Conservation (phyloP, 2,888 invertebrate species). For the Drosophila tanythrix region DNA sequence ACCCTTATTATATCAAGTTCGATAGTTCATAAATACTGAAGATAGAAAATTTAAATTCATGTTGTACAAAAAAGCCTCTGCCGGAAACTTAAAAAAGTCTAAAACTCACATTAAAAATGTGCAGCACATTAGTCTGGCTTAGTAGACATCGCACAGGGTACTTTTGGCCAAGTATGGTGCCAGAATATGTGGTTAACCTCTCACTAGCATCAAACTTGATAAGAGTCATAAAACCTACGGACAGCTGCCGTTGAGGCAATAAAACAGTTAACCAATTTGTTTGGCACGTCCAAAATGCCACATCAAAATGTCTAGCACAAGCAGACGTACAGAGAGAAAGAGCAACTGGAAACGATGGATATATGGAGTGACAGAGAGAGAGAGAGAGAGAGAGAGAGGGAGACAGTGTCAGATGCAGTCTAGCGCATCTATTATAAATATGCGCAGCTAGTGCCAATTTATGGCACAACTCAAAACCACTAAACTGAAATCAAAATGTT, state of each 20-base stretch:
- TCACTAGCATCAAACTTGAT: neutral
- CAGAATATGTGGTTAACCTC: neutral
- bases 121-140: neutral
- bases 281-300: conserved; percentile 35
- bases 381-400: neutral
- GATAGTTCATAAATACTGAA: neutral
- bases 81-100: neutral
- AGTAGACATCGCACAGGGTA: neutral
- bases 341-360: neutral
- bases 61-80: neutral
- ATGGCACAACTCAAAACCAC: conserved; percentile 56
- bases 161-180: neutral
- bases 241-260: conserved; percentile 32
- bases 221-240: conserved; percentile 23
- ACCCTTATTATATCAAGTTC: neutral
- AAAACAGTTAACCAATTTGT: conserved; percentile 51
- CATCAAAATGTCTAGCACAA: conserved; percentile 35
- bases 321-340: neutral
- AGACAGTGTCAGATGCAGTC: neutral
- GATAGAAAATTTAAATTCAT: neutral
- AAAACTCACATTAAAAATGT: neutral
- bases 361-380: neutral
- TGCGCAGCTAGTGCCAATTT: conserved; percentile 53
- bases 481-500: conserved; percentile 61
- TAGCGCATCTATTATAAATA: conserved; percentile 50